These are phyloP conservation scores for Anthopleura sola DNA, from an alignment of 64 coral and sea anemone species.

Conservation along the genomic window DNA sequence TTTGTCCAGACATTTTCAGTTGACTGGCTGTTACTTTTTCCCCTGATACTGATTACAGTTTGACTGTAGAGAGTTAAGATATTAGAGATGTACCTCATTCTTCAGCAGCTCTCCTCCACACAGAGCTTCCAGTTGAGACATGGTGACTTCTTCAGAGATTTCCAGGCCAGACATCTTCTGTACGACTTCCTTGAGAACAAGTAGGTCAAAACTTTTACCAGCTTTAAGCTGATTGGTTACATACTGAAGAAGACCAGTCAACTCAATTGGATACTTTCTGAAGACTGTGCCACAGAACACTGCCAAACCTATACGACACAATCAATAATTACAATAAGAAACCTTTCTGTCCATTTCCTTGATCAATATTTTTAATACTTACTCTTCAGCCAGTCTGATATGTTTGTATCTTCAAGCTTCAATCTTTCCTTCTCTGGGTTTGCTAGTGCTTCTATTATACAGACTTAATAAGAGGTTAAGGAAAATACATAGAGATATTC, in stretches of 20 bases:
- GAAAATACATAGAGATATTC: not conserved
- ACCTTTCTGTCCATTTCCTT: not conserved
- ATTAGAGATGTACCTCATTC: conserved; percentile 50
- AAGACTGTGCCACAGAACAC: conserved; percentile 96
- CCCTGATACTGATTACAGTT: not conserved
- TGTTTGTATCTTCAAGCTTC: conserved; percentile 96
- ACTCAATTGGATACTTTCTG: conserved; percentile 89
- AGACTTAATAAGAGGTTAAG: conserved; percentile 72
- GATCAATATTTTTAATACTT: not conserved
- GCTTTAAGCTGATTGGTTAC: conserved; percentile 95
- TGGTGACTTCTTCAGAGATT: conserved; percentile 96
- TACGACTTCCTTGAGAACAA: conserved; percentile 92
- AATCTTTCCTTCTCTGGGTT: conserved; percentile 96
- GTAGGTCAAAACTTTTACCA: conserved; percentile 95
- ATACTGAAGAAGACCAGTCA: conserved; percentile 93
- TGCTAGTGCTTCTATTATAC: conserved; percentile 98
- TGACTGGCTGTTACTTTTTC: too few relatives aligned
- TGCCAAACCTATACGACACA: conserved; percentile 60
- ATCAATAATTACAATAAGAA: not conserved
- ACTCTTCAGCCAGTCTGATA: conserved; percentile 98
- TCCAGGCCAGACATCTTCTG: conserved; percentile 99
- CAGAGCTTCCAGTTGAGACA: conserved; percentile 85
- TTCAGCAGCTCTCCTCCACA: conserved; percentile 90
- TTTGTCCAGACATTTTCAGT: too few relatives aligned
- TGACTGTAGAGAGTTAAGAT: not conserved